Evolutionary conservation across 2,888 invertebrate genomes (phyloP), one percentile per base, ranked within the genome.

Genomic region (Drosophila antonietae): DNA sequence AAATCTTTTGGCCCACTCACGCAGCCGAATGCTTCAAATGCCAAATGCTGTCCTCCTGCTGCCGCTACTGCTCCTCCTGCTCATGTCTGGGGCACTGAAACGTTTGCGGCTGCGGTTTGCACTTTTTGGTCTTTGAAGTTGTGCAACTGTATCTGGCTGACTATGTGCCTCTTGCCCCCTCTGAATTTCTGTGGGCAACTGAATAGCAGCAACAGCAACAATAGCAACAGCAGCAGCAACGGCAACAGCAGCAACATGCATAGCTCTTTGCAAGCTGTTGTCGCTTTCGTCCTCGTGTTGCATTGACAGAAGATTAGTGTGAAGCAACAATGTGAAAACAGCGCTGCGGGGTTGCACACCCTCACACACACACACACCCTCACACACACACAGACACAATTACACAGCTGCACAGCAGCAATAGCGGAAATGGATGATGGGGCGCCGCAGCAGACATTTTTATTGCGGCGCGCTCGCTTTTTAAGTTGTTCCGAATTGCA

Each of bases 401-500:
- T 56, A 53, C 57, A 66, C 68, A 80, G 75, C 55, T 65, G 61
- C 62, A 53, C 57, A 56, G 67, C 67, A 39, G 76, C 58, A 33
- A 65, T 64, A 70, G 61, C 77, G 88, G 75, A 79, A 81, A 77
- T 72, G 70, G 65, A 87, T 87, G 90, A 71, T 77, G 75, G 74
- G 63, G 69, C 72, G 68, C 62, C 73, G 53, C 67, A 69, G 81
- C 84, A 83, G 89, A 85, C 90, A 85, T 87, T 90, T 85, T 85
- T 85, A 85, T 90, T 85, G 89, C 82, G 74, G 89, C 76, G 90
- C 84, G 73, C 73, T 83, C 75, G 89, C 88, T 89, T 90, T 89
- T 89, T 87, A 90, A 87, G 88, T 87, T 85, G 89, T 90, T 85
- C 90, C 84, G 90, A 90, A 90, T 90, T 85, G 90, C 89, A 90